These are phyloP conservation scores for Hemithea aestivaria DNA, from an alignment of 2,888 invertebrate species.

Conservation along the genomic window DNA sequence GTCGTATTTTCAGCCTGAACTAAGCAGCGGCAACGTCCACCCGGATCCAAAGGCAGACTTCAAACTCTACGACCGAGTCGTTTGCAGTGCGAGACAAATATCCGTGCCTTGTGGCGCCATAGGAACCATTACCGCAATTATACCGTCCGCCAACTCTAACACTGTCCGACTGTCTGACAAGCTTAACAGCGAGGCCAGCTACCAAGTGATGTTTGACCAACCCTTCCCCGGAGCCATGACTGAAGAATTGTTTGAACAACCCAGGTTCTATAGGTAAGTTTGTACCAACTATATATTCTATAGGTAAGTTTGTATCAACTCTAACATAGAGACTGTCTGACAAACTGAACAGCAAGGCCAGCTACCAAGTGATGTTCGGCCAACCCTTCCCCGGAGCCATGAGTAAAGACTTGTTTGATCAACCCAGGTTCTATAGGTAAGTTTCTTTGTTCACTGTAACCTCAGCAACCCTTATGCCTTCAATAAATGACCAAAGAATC, in stretches of 20 bases:
- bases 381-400: conserved; percentile 53
- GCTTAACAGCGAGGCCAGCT: conserved; percentile 77
- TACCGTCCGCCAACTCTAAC: conserved; percentile 50
- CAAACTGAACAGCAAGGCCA: conserved; percentile 72
- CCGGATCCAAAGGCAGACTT: conserved; percentile 85
- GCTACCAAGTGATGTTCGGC: conserved; percentile 81
- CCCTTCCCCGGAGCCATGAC: conserved; percentile 50
- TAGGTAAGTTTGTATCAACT: too few relatives aligned
- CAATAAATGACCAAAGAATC: too few relatives aligned
- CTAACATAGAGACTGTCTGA: conserved; percentile 74
- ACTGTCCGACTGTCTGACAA: conserved; percentile 74
- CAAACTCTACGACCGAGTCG: conserved; percentile 89
- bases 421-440: conserved; percentile 57
- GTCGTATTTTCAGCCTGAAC: conserved; percentile 70
- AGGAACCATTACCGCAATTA: conserved; percentile 90
- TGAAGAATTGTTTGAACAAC: conserved; percentile 22
- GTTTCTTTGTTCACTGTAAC: too few relatives aligned
- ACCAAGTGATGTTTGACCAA: conserved; percentile 77
- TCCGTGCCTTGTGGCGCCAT: conserved; percentile 89
- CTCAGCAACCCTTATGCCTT: too few relatives aligned
- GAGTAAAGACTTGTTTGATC: conserved; percentile 23
- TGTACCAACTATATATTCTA: too few relatives aligned
- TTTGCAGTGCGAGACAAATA: conserved; percentile 86
- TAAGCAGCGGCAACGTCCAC: conserved; percentile 75
- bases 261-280: conserved; percentile 58